Base-by-base conservation (phyloP, 2,797 vertebrate species). In the Acanthis flammea region DNA sequence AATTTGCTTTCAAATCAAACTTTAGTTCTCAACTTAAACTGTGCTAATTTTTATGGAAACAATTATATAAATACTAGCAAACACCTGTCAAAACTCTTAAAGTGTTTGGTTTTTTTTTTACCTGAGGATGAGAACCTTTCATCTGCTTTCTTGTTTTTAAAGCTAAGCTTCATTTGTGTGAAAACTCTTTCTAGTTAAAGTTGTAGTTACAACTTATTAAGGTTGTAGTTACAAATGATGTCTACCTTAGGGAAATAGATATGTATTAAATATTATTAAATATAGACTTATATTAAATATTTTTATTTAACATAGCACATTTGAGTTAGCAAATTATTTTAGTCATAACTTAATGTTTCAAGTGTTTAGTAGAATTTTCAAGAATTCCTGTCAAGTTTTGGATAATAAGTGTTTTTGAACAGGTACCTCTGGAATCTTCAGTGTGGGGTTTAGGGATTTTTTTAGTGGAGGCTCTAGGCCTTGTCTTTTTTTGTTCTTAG, bases 391-490 rank as follows among this genome's bases (percentile, higher is more conserved):
- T 79, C 24, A 27, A 16, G 8, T 67, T 47, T 88, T 77, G 53
- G 21, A 1, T 58, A 55, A 19, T 13, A 61, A 39, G 35, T 74
- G 5, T 22, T 50, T 88, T 66, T 58, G n/a, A 31, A 23, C 62
- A 37, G 17, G 3, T 77, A 7, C 12, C 14, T 65, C 19, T 19
- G 65, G 24, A 6, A 31, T 57, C 28, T 76, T 60, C 30, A 28
- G 2, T 30, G 4, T 22, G 8, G 3, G 3, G 0, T 60, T 72
- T 48, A 7, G 4, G 3, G 3, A 39, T 39, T 39, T 8, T 90
- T 82, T 88, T 73, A 13, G 41, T 73, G 33, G 31, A 47, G 63
- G 10, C 31, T 86, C 6, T 47, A 25, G 30, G 22, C 57, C 28
- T 63, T 82, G 3, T 19, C 9, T 72, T 37, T 74, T 62, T 74